Percentiles rank a stretch among this genome's conserved stretches.
phyloP scores from a whole-genome alignment of 2,797 vertebrate species.

The Argentina silus region DNA sequence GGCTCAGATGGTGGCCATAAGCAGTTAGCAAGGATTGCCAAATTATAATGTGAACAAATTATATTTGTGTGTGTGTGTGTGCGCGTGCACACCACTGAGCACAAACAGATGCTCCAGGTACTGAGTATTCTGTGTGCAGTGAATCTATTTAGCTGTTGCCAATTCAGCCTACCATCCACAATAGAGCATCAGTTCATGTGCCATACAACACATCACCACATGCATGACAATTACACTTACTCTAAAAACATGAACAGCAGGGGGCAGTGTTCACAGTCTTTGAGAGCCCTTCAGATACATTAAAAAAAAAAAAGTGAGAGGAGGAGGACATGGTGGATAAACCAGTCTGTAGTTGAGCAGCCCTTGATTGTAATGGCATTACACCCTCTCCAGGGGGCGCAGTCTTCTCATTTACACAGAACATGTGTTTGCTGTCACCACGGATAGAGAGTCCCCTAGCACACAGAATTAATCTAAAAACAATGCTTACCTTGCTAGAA shows the following conservation, averaged over 20 bases:
- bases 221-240: constrained; percentile 14
- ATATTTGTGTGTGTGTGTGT: neutral
- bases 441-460: too few species aligned
- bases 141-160: neutral
- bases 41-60: neutral
- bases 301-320: neutral
- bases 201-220: neutral
- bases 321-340: neutral
- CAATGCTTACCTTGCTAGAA: too few species aligned
- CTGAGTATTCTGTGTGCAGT: constrained; percentile 1
- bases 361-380: neutral
- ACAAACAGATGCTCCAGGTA: neutral
- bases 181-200: neutral
- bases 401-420: too few species aligned
- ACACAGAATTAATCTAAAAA: too few species aligned
- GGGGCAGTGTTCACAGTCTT: constrained; percentile 9
- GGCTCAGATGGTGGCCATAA: neutral
- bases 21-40: neutral
- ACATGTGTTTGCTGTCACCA: too few species aligned
- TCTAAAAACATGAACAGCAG: constrained; percentile 9
- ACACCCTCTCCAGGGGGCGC: too few species aligned
- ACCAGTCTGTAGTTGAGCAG: neutral
- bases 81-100: neutral
- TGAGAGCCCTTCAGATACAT: neutral
- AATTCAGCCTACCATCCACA: neutral